Conservation (phyloP, 2,888 invertebrate genomes). For the Himalopsyche tibetana region DNA sequence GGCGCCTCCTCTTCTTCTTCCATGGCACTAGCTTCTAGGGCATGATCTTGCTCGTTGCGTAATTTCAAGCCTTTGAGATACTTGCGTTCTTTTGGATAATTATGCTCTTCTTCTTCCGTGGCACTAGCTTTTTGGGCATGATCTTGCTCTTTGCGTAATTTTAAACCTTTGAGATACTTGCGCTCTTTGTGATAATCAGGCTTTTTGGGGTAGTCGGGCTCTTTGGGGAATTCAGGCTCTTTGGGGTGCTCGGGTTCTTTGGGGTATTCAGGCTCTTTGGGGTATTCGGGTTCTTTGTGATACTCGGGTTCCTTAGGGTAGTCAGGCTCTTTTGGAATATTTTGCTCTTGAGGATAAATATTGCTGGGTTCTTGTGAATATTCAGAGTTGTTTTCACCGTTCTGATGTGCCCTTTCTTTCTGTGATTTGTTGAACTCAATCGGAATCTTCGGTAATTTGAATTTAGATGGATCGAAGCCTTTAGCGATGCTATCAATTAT, state of each 20-base stretch:
- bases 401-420: neutral
- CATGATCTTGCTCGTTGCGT: neutral
- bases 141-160: neutral
- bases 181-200: neutral
- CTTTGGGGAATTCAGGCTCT: neutral
- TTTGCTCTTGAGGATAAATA: no score
- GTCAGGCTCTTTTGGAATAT: neutral
- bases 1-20: neutral
- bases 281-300: neutral
- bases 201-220: constrained; percentile 6
- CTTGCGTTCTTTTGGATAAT: neutral
- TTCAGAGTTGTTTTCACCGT: neutral
- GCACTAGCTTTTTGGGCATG: neutral
- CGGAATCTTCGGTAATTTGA: neutral
- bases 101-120: no score
- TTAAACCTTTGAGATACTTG: neutral
- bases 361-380: constrained; percentile 7
- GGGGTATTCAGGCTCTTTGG: neutral
- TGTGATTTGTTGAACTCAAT: neutral
- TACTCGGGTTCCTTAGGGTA: constrained; percentile 15
- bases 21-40: neutral
- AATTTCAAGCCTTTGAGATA: neutral
- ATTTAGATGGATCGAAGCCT: neutral
- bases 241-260: constrained; percentile 1
- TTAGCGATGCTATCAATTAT: neutral